Conservation (phyloP, 2,113 vertebrate species). For the Carettochelys insculpta region DNA sequence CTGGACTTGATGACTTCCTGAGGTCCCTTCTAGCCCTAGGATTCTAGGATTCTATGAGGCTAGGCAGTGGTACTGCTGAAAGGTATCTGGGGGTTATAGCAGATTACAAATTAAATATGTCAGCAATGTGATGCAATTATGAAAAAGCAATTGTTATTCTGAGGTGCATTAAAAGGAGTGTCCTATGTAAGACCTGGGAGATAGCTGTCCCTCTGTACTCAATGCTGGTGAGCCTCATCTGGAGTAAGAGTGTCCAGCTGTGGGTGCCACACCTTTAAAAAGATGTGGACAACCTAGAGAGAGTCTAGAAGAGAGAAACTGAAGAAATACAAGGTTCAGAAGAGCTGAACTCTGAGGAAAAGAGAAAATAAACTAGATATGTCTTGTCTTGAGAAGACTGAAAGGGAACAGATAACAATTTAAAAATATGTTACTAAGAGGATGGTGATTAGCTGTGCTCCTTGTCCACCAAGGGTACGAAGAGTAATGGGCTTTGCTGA, state of each 20-base stretch:
- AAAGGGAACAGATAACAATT: neutral
- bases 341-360: neutral
- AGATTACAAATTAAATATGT: neutral
- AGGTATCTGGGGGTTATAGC: neutral
- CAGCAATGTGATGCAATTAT: neutral
- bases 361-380: neutral
- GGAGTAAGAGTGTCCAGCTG: neutral
- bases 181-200: neutral
- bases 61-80: neutral
- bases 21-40: no score
- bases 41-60: no score
- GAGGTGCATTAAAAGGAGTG: neutral
- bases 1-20: no score
- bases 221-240: neutral
- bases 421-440: neutral
- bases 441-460: neutral
- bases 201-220: neutral
- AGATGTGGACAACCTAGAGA: neutral
- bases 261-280: neutral
- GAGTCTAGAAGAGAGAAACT: neutral
- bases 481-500: neutral
- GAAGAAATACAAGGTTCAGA: neutral
- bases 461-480: neutral
- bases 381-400: neutral
- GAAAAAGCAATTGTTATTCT: neutral